Evolutionary conservation across 2,888 invertebrate genomes (phyloP).

Genomic region (Zhengitettix transpicula): DNA sequence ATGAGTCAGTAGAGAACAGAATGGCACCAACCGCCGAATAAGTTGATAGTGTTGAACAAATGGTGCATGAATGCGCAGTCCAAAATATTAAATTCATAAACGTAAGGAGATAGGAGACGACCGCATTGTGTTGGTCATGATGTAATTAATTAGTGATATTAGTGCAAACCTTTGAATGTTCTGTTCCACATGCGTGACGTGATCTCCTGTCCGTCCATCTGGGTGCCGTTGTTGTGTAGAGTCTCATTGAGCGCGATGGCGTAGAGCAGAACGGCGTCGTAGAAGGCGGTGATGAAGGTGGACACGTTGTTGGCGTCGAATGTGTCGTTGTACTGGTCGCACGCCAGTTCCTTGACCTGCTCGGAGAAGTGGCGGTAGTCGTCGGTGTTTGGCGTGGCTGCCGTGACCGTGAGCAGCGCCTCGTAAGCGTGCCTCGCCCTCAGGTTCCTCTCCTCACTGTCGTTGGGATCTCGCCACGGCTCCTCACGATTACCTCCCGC

Average conservation of each 20-base stretch:
- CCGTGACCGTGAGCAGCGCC: constrained; percentile 74
- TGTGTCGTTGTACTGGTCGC: constrained; percentile 51
- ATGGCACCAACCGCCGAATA: too few species aligned
- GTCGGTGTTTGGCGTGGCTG: constrained; percentile 59
- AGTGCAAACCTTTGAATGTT: constrained; percentile 56
- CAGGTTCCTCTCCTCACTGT: constrained; percentile 63
- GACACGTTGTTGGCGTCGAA: constrained; percentile 67
- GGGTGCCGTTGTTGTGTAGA: constrained; percentile 24
- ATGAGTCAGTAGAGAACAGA: too few species aligned
- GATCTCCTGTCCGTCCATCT: constrained; percentile 67
- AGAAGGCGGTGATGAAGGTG: constrained; percentile 86
- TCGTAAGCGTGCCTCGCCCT: constrained; percentile 72
- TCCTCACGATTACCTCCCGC: constrained; percentile 42
- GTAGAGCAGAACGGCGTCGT: constrained; percentile 89
- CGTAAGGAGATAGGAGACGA: too few species aligned
- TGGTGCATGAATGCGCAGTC: too few species aligned
- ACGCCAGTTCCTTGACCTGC: constrained; percentile 46
- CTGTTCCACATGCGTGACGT: constrained; percentile 74
- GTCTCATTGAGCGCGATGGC: constrained; percentile 83
- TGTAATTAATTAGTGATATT: too few species aligned
- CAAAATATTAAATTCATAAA: too few species aligned
- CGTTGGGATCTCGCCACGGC: constrained; percentile 76
- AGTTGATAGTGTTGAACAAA: too few species aligned
- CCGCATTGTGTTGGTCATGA: too few species aligned
- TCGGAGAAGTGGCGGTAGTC: constrained; percentile 63